Percentiles rank a stretch among this genome's conserved stretches.
phyloP scores from a whole-genome alignment of 2,797 vertebrate genomes.

The Brachymystax lenok region DNA sequence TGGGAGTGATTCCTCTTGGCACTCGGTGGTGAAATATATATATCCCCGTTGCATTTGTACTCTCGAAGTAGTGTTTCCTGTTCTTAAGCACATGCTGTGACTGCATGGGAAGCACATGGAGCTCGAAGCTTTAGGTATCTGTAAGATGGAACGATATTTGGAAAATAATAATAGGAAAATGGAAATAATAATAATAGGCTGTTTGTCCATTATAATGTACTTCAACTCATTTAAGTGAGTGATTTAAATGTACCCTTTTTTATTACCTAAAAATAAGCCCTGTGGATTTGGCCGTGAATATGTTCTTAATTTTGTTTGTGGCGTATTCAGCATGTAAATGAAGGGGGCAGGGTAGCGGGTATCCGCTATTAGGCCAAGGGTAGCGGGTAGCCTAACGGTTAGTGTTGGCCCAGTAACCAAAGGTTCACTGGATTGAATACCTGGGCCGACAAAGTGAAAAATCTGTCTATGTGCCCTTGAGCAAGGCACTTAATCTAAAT shows the following conservation, averaged over 20 bases:
- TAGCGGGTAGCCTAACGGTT: too few relatives aligned
- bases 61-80: not conserved
- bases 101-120: not conserved
- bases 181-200: not conserved
- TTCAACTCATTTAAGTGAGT: not conserved
- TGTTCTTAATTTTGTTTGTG: not conserved
- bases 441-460: too few relatives aligned
- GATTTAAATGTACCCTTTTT: not conserved
- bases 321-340: too few relatives aligned
- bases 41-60: not conserved
- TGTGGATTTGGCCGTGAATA: not conserved
- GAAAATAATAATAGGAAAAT: not conserved
- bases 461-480: too few relatives aligned
- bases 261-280: not conserved
- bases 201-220: not conserved
- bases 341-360: too few relatives aligned
- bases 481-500: too few relatives aligned
- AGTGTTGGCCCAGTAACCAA: too few relatives aligned
- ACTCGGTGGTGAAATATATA: not conserved
- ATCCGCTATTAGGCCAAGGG: too few relatives aligned
- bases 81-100: not conserved
- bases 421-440: too few relatives aligned
- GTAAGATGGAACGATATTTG: not conserved
- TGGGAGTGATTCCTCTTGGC: conserved; percentile 1
- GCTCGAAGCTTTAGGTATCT: not conserved